phyloP scores from a whole-genome alignment of 2,797 vertebrate genomes.

The Emydoidea blandingii region DNA sequence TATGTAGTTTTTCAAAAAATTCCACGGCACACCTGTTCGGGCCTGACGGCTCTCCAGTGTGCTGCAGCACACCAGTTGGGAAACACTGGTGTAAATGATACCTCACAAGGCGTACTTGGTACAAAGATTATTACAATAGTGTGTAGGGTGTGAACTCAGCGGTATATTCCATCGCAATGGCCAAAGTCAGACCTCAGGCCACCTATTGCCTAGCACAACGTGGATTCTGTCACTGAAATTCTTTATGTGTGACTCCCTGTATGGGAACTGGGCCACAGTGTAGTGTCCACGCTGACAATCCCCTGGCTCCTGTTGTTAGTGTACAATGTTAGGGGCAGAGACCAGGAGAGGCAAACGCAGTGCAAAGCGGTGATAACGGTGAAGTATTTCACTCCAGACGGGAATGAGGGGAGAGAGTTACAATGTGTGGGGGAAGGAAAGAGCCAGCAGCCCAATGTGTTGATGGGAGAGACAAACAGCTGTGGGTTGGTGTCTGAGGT shows the following conservation, averaged over 20 bases:
- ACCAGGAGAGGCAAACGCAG: neutral
- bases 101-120: too few species aligned
- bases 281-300: too few species aligned
- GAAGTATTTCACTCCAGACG: neutral
- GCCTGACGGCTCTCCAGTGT: neutral
- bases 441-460: neutral
- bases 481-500: neutral
- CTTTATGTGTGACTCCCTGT: too few species aligned
- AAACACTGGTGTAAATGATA: fast-evolving
- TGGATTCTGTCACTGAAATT: too few species aligned
- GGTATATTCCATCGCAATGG: too few species aligned
- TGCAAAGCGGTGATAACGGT: neutral
- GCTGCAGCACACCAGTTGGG: neutral
- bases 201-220: too few species aligned
- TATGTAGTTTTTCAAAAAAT: too few species aligned
- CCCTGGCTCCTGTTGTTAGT: neutral
- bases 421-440: neutral
- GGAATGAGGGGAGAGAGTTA: neutral
- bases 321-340: neutral
- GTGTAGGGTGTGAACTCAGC: too few species aligned
- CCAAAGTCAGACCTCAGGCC: too few species aligned
- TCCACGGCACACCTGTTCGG: too few species aligned
- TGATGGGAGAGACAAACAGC: neutral
- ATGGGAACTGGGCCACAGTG: too few species aligned
- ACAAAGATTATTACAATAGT: too few species aligned